Evolutionary conservation across 2,888 invertebrate genomes (phyloP), one percentile per base, ranked within the genome.

Genomic region (Apodemia zela): DNA sequence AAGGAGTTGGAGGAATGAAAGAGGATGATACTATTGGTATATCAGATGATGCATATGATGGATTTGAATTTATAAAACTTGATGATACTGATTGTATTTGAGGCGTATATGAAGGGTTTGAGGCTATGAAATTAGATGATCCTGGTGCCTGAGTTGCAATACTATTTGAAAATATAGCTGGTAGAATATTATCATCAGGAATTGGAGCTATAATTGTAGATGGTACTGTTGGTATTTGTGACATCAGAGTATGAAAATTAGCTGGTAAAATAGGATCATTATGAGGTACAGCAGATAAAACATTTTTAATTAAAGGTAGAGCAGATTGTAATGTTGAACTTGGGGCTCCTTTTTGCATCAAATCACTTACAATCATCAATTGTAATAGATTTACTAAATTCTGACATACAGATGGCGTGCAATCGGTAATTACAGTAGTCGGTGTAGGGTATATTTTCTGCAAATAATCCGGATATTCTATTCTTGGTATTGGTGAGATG

Each of bases 341-440:
- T 1, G 79, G 72, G 1, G 74, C 78, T 0, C 69, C 77, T 18
- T 80, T 82, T 63, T 87, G 80, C 0, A 89, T 65, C 29, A 87
- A 69, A 67, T 86, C 85, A 17, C 77, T 75, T 0, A 87, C 83
- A 1, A 84, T 80, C 87, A 89, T 82, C 0, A 89, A 54, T 47
- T 89, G 85, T 1, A 89, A 72, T 0, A 87, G 83, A 49, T 89
- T 81, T 0, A 79, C 83, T 57, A 89, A 63, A 60, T 85, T 86
- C 63, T 85, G 81, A 65, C 89, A 87, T 0, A 85, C 78, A 0
- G 76, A 64, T 3, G 89, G 89, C 0, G 87, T 79, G 45, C 85
- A 85, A 60, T 88, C 89, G 0, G 86, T 84, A 29, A 87, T 81
- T 0, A 88, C 67, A 0, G 84, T 82, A 0, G 81, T 82, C 4